Evolutionary conservation across 2,888 invertebrate genomes (phyloP).

Genomic region (Eubasilissa splendida): DNA sequence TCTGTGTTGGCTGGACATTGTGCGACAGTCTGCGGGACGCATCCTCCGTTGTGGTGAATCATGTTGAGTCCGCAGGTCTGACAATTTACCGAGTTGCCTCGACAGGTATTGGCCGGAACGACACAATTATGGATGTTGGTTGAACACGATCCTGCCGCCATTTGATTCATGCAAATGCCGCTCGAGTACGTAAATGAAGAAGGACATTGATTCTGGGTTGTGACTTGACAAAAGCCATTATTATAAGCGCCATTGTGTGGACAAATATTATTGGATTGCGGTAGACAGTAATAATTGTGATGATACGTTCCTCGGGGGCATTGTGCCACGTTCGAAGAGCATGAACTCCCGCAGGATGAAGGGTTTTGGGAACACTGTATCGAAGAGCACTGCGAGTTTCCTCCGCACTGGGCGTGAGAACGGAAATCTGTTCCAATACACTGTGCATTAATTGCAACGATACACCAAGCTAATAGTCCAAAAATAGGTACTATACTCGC

Average conservation of each 20-base stretch:
- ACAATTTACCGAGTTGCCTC: neutral
- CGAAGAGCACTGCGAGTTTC: no score
- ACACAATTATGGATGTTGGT: neutral
- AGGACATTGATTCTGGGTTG: neutral
- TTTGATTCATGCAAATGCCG: slow-evolving; percentile 34
- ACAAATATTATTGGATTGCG: neutral
- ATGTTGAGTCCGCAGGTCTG: slow-evolving; percentile 30
- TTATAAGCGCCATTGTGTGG: neutral
- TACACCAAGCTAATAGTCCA: no score
- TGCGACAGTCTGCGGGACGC: slow-evolving; percentile 35
- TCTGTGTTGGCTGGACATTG: slow-evolving; percentile 32
- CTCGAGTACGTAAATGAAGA: neutral
- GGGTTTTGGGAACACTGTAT: no score
- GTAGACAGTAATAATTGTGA: neutral
- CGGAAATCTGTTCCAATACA: no score
- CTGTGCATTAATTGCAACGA: no score
- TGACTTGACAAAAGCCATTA: slow-evolving; percentile 25
- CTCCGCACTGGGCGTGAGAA: no score
- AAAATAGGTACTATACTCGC: no score
- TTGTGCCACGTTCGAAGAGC: no score
- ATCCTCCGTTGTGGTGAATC: slow-evolving; percentile 37
- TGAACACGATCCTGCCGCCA: neutral
- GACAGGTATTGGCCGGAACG: neutral
- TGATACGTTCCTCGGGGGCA: neutral
- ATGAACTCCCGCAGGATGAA: no score